phyloP scores from a whole-genome alignment of 2,113 vertebrate genomes.

The Calidris pugnax region DNA sequence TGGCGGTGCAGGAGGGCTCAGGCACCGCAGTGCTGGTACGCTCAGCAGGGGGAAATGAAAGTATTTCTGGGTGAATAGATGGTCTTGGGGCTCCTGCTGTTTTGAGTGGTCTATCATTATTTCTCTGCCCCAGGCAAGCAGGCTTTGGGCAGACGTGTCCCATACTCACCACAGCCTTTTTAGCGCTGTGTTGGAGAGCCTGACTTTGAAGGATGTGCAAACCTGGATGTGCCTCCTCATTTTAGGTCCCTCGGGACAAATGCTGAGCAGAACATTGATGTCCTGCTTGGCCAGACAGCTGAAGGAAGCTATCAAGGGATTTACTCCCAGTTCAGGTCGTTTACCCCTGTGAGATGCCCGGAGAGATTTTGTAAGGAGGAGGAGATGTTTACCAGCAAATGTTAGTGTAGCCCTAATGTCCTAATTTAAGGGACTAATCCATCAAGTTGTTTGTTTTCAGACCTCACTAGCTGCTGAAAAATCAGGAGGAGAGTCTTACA shows the following conservation, averaged over 20 bases:
- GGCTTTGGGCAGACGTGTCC: neutral
- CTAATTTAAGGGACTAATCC: neutral
- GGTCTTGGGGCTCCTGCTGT: neutral
- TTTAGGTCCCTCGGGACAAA: neutral
- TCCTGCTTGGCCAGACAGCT: neutral
- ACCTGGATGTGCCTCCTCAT: neutral
- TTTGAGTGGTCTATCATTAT: neutral
- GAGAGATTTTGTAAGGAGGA: neutral
- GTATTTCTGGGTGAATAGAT: neutral
- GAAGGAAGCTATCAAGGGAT: neutral
- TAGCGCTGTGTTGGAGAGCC: neutral
- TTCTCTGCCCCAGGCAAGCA: neutral
- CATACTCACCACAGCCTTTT: neutral
- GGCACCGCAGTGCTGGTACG: neutral
- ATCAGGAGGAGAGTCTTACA: neutral
- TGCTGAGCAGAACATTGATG: neutral
- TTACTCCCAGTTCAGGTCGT: neutral
- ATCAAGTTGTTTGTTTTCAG: conserved; percentile 5
- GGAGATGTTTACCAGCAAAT: neutral
- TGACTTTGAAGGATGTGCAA: neutral
- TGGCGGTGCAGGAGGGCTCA: neutral
- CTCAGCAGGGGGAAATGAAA: neutral
- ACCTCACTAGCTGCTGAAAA: neutral
- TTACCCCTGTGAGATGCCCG: neutral
- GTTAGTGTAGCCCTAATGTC: neutral